Base-by-base conservation (phyloP, 2,113 vertebrate species). In the Tragelaphus buxtoni region DNA sequence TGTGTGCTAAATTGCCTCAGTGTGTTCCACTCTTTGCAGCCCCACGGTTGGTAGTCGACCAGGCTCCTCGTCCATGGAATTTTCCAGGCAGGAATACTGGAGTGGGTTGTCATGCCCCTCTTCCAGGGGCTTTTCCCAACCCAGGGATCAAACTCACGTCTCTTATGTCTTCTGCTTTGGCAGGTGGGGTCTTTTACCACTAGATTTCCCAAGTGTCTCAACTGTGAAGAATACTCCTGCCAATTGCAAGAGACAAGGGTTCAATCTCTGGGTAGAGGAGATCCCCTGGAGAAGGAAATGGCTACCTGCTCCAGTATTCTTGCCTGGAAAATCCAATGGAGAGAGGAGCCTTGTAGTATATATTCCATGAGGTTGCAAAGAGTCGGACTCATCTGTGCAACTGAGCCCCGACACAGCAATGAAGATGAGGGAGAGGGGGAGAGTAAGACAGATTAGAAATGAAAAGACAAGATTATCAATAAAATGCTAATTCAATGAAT, bases 31-130 rank as follows among this genome's bases (percentile, higher is more conserved):
- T 39, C 18, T 69, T 11, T 69, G 65, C 65, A 39, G 65, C 18
- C 65, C 65, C 65, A 39, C 0, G 18, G 18, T 22, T 2, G 0
- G 18, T 11, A 11, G n/a, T 39, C 65, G 0, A 4, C n/a, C n/a
- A 69, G 65, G 4, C n/a, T 69, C 65, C n/a, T 39, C 5, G 18
- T 69, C 63, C 65, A 69, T 69, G n/a, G 65, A 11, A 69, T 69
- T 69, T 69, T 69, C 65, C n/a, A 69, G 18, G n/a, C 65, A 69
- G 65, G 65, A 39, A 39, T 69, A 69, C 65, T 69, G 65, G 18
- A 39, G 9, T 72, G 18, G 65, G 65, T 22, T 72, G n/a, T n/a
- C 65, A 72, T 72, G 65, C 65, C 65, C 65, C 65, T 72, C n/a
- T 35, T 39, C n/a, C 18, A 72, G 65, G 65, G 65, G 9, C 11